A percentile compares a stretch with the other conserved stretches of the same genome.
Evolutionary conservation across 92 coral and sea anemone species (phyloP).

Genomic region (Scolanthus callimorphus): DNA sequence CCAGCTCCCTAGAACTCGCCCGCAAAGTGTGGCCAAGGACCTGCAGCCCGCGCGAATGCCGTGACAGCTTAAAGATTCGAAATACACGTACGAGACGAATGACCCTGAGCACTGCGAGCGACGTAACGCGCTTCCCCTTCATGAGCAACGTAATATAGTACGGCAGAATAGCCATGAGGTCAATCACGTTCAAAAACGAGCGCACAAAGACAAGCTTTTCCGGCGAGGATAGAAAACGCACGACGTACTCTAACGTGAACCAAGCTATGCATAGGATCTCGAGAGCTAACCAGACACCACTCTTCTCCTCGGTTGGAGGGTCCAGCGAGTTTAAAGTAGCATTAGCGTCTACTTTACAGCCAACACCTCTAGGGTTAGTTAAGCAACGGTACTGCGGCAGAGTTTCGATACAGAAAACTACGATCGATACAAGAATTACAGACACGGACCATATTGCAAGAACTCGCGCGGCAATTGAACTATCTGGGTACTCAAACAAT

Average conservation of each 20-base stretch:
- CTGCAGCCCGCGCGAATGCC: slow-evolving; percentile 95
- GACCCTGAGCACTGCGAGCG: slow-evolving; percentile 88
- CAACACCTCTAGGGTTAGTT: slow-evolving; percentile 18
- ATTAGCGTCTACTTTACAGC: slow-evolving; percentile 13
- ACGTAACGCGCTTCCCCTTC: slow-evolving; percentile 62
- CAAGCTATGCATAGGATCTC: slow-evolving; percentile 87
- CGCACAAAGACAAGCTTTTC: slow-evolving; percentile 77
- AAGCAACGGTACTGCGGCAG: slow-evolving; percentile 63
- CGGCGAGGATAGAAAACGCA: slow-evolving; percentile 83
- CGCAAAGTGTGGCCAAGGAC: slow-evolving; percentile 92
- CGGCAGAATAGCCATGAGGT: slow-evolving; percentile 91
- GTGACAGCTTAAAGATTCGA: slow-evolving; percentile 94
- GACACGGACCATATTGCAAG: slow-evolving; percentile 85
- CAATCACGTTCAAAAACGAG: slow-evolving; percentile 84
- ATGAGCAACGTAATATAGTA: slow-evolving; percentile 93
- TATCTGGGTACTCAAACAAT: slow-evolving; percentile 92
- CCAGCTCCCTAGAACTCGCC: slow-evolving; percentile 94
- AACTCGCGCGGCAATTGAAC: slow-evolving; percentile 74
- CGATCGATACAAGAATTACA: slow-evolving; percentile 76
- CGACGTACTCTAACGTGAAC: slow-evolving; percentile 88
- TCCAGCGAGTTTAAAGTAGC: neutral
- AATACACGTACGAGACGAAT: slow-evolving; percentile 91
- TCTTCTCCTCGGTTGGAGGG: slow-evolving; percentile 12
- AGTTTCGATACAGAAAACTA: slow-evolving; percentile 90
- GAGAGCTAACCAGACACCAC: slow-evolving; percentile 49